These are phyloP conservation scores for Cydia amplana DNA, from an alignment of 1,140 invertebrate species.

Conservation along the genomic window DNA sequence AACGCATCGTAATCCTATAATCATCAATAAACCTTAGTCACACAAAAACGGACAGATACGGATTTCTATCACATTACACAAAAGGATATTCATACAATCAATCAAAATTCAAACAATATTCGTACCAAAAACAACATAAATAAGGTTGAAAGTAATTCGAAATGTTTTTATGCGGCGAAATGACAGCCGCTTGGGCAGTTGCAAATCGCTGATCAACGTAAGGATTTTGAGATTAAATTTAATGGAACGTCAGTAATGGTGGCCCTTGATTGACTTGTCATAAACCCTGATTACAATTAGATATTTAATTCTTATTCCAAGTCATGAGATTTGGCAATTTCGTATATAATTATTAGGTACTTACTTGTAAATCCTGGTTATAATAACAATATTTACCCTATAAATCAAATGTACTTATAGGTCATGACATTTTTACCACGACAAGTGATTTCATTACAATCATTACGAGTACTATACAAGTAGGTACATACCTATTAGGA, in stretches of 20 bases:
- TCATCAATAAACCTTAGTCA: slow-evolving; percentile 65
- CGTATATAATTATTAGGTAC: neutral
- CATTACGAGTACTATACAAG: no score
- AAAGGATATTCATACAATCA: slow-evolving; percentile 17
- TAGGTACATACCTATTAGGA: no score
- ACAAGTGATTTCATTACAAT: no score
- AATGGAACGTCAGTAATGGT: slow-evolving; percentile 56
- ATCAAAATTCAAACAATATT: neutral
- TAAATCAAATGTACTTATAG: no score
- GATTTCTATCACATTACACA: slow-evolving; percentile 45
- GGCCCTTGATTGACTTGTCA: neutral
- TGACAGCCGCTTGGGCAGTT: slow-evolving; percentile 35
- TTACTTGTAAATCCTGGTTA: no score
- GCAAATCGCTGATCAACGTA: slow-evolving; percentile 50
- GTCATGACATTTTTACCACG: no score
- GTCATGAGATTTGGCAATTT: neutral
- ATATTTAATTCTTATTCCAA: neutral
- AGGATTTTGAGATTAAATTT: slow-evolving; percentile 58
- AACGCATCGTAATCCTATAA: slow-evolving; percentile 60
- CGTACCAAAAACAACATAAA: neutral
- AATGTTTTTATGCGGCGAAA: slow-evolving; percentile 2
- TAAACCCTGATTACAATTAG: neutral
- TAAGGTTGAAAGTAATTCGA: neutral
- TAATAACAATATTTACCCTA: no score
- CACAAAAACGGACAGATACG: slow-evolving; percentile 49